phyloP scores from a whole-genome alignment of 2,113 vertebrate species.

The Emydocephalus ijimae region DNA sequence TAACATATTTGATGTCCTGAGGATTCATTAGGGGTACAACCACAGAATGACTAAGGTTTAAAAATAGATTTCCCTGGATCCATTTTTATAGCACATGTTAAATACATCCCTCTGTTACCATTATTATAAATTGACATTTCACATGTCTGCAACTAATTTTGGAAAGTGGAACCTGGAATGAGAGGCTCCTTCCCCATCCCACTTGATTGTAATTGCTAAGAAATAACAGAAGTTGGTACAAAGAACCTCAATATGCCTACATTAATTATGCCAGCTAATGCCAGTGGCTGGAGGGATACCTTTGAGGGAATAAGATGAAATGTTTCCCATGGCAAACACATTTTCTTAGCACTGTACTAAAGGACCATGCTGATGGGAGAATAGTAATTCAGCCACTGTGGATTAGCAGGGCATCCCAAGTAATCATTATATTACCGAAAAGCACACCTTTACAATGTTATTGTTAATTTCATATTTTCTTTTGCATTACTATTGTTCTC shows the following conservation, averaged over 20 bases:
- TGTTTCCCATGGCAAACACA: background rate
- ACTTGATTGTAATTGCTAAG: background rate
- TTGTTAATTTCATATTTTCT: background rate
- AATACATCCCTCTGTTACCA: background rate
- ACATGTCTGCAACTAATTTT: background rate
- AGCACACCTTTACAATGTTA: background rate
- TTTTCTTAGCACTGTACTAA: background rate
- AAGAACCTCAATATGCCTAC: background rate
- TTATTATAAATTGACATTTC: background rate
- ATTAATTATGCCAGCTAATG: background rate
- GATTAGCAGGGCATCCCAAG: background rate
- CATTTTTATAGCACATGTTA: background rate
- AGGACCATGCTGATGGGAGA: background rate
- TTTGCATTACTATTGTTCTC: background rate
- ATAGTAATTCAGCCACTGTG: background rate
- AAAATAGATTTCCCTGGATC: background rate
- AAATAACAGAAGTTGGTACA: background rate
- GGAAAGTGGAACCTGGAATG: background rate
- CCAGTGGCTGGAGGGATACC: background rate
- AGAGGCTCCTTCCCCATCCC: background rate
- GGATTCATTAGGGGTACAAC: background rate
- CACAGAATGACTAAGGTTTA: background rate
- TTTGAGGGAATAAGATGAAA: background rate
- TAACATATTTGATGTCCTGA: background rate
- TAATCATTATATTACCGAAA: background rate